Evolutionary conservation across 2,797 vertebrate genomes (phyloP).

Genomic region (Morus bassanus): DNA sequence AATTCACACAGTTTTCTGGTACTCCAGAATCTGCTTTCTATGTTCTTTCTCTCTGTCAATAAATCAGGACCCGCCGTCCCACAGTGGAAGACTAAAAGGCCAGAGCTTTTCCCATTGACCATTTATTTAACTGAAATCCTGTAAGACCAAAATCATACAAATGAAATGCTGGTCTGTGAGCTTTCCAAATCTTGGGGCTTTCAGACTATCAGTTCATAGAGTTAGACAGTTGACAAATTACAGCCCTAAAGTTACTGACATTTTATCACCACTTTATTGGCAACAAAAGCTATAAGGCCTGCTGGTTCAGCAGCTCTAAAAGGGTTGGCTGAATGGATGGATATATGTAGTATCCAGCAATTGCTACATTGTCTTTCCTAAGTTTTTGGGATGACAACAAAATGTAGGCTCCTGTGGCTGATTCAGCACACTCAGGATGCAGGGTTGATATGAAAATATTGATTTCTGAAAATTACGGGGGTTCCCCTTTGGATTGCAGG

Average conservation of each 20-base stretch:
- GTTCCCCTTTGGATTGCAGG: not conserved
- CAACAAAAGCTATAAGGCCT: not conserved
- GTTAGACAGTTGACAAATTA: not conserved
- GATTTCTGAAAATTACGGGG: not conserved
- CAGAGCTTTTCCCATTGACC: not conserved
- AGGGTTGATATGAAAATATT: not conserved
- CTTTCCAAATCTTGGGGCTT: not conserved
- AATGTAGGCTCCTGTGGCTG: not conserved
- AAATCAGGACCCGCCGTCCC: not conserved
- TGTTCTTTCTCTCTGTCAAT: not conserved
- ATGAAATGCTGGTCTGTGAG: not conserved
- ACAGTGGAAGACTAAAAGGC: not conserved
- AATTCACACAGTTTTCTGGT: not conserved
- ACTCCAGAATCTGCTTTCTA: not conserved
- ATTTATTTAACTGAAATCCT: not conserved
- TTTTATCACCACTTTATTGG: not conserved
- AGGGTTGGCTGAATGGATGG: not conserved
- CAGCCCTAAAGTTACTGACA: not conserved
- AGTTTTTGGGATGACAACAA: not conserved
- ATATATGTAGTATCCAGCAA: not conserved
- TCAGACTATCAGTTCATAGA: not conserved
- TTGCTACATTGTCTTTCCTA: not conserved
- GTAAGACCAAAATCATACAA: not conserved
- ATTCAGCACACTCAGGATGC: not conserved
- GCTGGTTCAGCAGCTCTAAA: not conserved